Evolutionary conservation across 1,140 invertebrate species (phyloP).

Genomic region (fruit fly (Drosophila melanogaster)): DNA sequence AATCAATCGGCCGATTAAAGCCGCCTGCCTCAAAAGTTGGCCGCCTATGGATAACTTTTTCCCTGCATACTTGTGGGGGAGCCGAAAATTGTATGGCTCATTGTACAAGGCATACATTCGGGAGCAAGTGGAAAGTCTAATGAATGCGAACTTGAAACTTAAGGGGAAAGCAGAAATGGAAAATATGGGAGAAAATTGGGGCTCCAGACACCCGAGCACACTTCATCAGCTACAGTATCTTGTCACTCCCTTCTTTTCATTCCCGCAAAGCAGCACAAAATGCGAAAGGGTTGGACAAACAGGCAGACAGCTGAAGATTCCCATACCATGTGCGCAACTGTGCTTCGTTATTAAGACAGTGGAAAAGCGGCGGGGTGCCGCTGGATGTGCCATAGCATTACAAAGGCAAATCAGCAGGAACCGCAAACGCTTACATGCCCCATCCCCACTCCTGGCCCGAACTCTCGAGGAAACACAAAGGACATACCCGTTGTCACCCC

Average conservation of each 20-base stretch:
- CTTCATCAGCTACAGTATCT: slow-evolving; percentile 31
- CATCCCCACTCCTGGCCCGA: neutral
- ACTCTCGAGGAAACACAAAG: neutral
- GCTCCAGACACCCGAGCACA: slow-evolving; percentile 9
- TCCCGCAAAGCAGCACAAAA: neutral
- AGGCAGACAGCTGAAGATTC: neutral
- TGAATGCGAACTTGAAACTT: slow-evolving; percentile 27
- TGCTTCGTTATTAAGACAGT: neutral
- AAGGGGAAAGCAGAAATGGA: neutral
- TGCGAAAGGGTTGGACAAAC: neutral
- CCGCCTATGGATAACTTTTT: neutral
- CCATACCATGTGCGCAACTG: neutral
- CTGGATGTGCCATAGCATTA: slow-evolving; percentile 26
- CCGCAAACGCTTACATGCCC: neutral
- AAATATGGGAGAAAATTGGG: neutral
- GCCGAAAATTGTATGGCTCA: neutral
- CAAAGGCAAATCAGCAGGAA: slow-evolving; percentile 13
- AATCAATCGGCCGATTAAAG: slow-evolving; percentile 15
- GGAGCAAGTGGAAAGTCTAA: neutral
- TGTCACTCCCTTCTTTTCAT: neutral
- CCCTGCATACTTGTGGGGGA: slow-evolving; percentile 21
- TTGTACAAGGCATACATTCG: slow-evolving; percentile 10
- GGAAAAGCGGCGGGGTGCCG: neutral
- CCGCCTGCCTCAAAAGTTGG: neutral
- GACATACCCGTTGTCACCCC: slow-evolving; percentile 27